A percentile compares a stretch with the other conserved stretches of the same genome.
Conservation (phyloP, 2,888 invertebrate genomes). For the Temnothorax unifasciatus region DNA sequence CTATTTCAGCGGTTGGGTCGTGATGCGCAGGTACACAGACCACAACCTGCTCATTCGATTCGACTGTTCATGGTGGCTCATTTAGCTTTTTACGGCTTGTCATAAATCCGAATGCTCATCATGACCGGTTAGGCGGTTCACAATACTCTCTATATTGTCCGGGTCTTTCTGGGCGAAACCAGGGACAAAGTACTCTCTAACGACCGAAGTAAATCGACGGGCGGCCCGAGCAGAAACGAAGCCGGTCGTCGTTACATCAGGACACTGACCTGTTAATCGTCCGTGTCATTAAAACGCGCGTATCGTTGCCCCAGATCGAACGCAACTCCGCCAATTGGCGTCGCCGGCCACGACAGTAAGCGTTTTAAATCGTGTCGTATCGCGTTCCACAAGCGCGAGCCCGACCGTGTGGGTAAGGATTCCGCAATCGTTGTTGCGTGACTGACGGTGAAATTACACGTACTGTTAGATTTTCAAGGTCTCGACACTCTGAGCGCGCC, state of each 20-base stretch:
- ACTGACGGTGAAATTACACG: constrained; percentile 61
- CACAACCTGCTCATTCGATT: constrained; percentile 50
- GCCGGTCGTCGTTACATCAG: background rate
- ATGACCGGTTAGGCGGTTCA: constrained; percentile 58
- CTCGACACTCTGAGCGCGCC: constrained; percentile 40
- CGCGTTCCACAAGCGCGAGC: constrained; percentile 35
- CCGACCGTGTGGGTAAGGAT: constrained; percentile 46
- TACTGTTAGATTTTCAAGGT: constrained; percentile 68
- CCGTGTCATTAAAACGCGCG: constrained; percentile 50
- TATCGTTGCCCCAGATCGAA: constrained; percentile 53
- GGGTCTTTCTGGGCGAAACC: background rate
- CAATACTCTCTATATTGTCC: constrained; percentile 51
- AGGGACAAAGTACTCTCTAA: constrained; percentile 27
- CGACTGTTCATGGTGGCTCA: constrained; percentile 28
- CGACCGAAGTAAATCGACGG: constrained; percentile 32
- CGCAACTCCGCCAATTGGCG: constrained; percentile 33
- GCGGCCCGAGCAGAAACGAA: background rate
- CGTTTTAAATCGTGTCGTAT: constrained; percentile 58
- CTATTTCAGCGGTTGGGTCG: constrained; percentile 58
- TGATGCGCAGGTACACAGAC: constrained; percentile 54
- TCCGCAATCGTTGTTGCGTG: constrained; percentile 62
- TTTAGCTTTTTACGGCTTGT: constrained; percentile 69
- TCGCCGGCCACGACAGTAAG: background rate
- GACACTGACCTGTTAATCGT: constrained; percentile 51
- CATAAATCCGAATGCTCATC: constrained; percentile 69